Percentiles rank a stretch among this genome's conserved stretches.
Conservation (phyloP, 2,797 vertebrate species). For the Hafferia zeledoni region DNA sequence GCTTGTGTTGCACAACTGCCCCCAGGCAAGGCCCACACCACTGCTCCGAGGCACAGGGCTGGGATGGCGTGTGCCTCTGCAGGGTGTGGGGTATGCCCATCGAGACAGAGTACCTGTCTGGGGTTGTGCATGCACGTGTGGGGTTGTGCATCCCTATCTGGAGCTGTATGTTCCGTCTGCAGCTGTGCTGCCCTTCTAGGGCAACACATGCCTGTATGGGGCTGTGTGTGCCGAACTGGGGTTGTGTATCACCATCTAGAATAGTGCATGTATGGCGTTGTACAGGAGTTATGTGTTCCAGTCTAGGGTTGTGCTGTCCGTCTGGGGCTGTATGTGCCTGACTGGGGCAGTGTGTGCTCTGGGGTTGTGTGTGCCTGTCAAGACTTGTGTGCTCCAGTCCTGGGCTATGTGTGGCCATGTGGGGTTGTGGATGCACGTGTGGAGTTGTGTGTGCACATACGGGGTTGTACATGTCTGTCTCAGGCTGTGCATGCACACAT, state of each 20-base stretch:
- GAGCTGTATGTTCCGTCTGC: accelerated
- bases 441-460: neutral
- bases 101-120: neutral
- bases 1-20: constrained; percentile 34
- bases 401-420: no score
- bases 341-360: neutral
- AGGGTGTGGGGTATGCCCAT: accelerated
- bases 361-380: neutral
- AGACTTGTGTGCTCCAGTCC: no score
- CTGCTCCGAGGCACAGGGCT: accelerated
- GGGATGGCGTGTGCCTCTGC: accelerated
- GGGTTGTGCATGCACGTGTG: neutral
- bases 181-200: neutral
- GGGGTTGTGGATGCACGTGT: neutral
- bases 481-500: no score
- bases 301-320: neutral
- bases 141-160: neutral
- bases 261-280: neutral
- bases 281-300: accelerated
- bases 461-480: accelerated
- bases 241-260: neutral
- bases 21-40: neutral
- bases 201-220: accelerated
- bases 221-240: accelerated
- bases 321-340: accelerated